Conservation (phyloP, 1,140 invertebrate genomes). For the Hylyphantes graminicola region DNA sequence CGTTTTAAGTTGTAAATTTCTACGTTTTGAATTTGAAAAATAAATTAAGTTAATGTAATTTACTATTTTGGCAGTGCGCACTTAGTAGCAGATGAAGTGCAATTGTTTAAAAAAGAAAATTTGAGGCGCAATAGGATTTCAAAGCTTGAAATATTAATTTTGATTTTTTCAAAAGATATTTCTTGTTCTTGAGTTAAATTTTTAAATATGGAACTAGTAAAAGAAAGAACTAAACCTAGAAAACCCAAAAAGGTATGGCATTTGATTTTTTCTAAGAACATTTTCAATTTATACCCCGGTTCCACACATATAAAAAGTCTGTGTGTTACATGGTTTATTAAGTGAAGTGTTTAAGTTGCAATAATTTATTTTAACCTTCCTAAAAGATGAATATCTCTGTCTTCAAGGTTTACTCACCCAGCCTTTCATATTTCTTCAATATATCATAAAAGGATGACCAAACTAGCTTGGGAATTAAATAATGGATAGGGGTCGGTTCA, state of each 20-base stretch:
- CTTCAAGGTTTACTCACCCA: not conserved
- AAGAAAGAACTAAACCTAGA: conserved; percentile 3
- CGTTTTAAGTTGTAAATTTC: too few relatives aligned
- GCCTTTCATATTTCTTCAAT: not conserved
- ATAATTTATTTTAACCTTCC: not conserved
- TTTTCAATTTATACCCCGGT: not conserved
- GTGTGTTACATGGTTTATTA: not conserved
- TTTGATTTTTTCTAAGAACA: not conserved
- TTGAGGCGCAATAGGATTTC: too few relatives aligned
- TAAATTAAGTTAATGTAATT: too few relatives aligned
- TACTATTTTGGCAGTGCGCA: too few relatives aligned
- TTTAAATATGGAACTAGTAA: conserved; percentile 8
- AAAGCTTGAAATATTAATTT: too few relatives aligned
- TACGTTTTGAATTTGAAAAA: too few relatives aligned
- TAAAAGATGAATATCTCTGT: not conserved
- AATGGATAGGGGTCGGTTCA: too few relatives aligned
- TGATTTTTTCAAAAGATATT: not conserved
- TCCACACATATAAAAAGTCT: not conserved
- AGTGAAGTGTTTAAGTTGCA: not conserved
- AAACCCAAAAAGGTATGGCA: conserved; percentile 2
- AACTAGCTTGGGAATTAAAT: too few relatives aligned
- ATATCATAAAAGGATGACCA: not conserved
- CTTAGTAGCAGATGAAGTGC: too few relatives aligned
- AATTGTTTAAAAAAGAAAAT: too few relatives aligned
- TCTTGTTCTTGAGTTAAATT: not conserved